phyloP scores from a whole-genome alignment of 2,888 invertebrate species.

The Ochlodes sylvanus region DNA sequence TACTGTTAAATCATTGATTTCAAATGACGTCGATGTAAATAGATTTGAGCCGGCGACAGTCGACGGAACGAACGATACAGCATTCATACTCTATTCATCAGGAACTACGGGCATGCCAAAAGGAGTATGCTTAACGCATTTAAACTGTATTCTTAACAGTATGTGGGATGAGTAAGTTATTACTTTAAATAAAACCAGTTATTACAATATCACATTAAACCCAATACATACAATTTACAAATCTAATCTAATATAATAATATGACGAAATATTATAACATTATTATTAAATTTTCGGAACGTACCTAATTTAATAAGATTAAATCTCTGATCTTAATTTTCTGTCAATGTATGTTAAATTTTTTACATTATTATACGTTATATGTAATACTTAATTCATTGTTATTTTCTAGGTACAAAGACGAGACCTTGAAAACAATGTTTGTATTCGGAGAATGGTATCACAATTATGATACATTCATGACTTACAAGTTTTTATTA shows the following conservation, averaged over 20 bases:
- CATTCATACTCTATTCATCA: conserved; percentile 86
- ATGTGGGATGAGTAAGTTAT: conserved; percentile 61
- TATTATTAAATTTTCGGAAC: no score
- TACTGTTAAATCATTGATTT: conserved; percentile 54
- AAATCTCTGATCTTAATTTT: no score
- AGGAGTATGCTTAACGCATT: conserved; percentile 87
- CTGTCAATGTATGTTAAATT: no score
- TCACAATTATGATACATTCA: conserved; percentile 69
- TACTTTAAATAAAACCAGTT: background rate
- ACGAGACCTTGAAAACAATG: conserved; percentile 55
- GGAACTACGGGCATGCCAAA: conserved; percentile 89
- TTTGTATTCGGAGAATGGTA: conserved; percentile 68
- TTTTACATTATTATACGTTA: no score
- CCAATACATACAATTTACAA: no score
- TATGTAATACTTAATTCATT: no score
- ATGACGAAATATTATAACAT: no score
- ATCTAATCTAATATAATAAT: no score
- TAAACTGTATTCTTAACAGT: conserved; percentile 77
- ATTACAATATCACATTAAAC: background rate
- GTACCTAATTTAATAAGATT: no score
- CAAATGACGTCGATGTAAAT: conserved; percentile 53
- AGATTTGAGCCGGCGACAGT: conserved; percentile 73
- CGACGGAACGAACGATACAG: conserved; percentile 66
- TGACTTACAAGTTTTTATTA: conserved; percentile 65
- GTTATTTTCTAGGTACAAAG: conserved; percentile 55